phyloP scores from a whole-genome alignment of 1,140 invertebrate species.

The Aplysia californica region DNA sequence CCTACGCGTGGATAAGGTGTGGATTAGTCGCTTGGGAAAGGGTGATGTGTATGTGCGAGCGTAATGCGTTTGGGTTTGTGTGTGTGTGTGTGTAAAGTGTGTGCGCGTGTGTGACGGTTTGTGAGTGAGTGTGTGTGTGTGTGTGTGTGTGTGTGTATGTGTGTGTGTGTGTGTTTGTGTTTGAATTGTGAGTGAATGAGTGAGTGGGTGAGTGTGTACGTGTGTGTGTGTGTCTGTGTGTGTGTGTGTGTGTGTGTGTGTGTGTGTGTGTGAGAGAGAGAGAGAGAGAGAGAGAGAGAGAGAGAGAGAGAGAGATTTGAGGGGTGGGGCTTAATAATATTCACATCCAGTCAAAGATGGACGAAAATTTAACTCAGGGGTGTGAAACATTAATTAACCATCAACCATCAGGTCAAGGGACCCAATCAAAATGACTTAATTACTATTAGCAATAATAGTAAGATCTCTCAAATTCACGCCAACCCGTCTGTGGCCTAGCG shows the following conservation, averaged over 20 bases:
- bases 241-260: background rate
- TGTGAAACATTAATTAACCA: background rate
- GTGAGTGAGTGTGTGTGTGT: too few relatives aligned
- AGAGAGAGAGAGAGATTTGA: constrained; percentile 5
- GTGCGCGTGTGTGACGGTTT: background rate
- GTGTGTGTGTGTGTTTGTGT: too few relatives aligned
- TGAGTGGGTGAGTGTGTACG: background rate
- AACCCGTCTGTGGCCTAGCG: background rate
- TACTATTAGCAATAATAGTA: background rate
- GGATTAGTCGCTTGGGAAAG: background rate
- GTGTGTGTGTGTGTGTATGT: too few relatives aligned
- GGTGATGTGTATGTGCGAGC: too few relatives aligned
- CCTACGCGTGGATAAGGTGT: background rate
- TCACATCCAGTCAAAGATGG: background rate
- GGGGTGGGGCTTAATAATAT: background rate
- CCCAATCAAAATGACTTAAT: too few relatives aligned
- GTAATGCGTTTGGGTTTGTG: background rate
- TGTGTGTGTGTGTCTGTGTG: background rate
- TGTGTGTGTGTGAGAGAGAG: background rate
- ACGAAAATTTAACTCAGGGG: background rate
- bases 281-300: constrained; percentile 8
- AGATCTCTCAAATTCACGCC: background rate
- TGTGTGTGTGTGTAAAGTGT: too few relatives aligned
- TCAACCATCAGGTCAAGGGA: background rate
- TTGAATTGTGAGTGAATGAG: background rate